Percentiles rank a stretch among this genome's conserved stretches.
Evolutionary conservation across 2,113 vertebrate species (phyloP).

Genomic region (Muntiacus reevesi): DNA sequence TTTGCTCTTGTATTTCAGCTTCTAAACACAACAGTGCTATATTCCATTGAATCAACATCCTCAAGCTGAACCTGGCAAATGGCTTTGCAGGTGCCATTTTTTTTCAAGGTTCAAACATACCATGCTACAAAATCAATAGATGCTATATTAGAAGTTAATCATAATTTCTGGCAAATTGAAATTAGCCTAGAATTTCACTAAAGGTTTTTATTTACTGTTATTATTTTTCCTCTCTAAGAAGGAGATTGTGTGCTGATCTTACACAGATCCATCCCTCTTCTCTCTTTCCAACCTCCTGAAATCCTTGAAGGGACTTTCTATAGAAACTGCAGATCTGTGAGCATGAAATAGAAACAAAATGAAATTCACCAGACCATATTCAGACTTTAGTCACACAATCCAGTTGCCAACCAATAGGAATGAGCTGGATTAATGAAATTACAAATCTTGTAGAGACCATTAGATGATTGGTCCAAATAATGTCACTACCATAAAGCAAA

Average conservation of each 20-base stretch:
- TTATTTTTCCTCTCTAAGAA: neutral
- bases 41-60: neutral
- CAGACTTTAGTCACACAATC: neutral
- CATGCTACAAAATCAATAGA: neutral
- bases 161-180: neutral
- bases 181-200: neutral
- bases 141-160: neutral
- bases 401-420: neutral
- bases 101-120: neutral
- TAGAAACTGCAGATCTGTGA: neutral
- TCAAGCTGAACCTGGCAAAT: neutral
- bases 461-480: neutral
- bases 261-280: neutral
- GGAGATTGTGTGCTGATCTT: neutral
- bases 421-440: neutral
- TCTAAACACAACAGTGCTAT: neutral
- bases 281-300: neutral
- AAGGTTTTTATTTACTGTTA: neutral
- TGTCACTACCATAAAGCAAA: neutral
- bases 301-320: neutral
- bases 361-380: neutral
- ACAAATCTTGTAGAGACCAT: neutral
- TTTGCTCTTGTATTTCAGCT: neutral
- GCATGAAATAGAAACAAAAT: slow-evolving; percentile 14
- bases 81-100: neutral